Conservation (phyloP, 35 echinoderm and acorn worm species). For the Ophiothrix spiculata region DNA sequence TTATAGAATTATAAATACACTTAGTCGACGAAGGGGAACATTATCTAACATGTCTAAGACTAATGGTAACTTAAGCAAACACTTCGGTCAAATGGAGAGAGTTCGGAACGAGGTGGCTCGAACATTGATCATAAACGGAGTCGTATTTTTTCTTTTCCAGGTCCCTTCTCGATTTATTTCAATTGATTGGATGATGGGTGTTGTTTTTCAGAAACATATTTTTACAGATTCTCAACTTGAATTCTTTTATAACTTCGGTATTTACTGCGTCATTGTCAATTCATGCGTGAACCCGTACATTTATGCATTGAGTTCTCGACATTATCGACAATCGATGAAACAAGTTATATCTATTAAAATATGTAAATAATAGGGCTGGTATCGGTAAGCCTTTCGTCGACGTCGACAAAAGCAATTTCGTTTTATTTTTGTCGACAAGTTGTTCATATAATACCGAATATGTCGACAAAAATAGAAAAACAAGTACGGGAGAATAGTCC, state of each 20-base stretch:
- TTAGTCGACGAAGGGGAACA: neutral
- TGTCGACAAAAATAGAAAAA: too few relatives aligned
- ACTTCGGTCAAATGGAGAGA: neutral
- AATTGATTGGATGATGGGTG: neutral
- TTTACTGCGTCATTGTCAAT: neutral
- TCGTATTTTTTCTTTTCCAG: neutral
- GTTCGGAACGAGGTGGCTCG: neutral
- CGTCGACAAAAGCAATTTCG: too few relatives aligned
- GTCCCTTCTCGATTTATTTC: neutral
- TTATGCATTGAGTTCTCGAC: neutral
- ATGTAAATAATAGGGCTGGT: too few relatives aligned
- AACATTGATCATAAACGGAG: neutral
- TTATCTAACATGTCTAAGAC: too few relatives aligned
- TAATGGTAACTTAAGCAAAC: neutral
- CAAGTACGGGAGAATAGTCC: too few relatives aligned
- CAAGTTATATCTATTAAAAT: too few relatives aligned
- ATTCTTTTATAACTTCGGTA: neutral
- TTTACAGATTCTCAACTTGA: neutral
- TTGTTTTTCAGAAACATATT: neutral
- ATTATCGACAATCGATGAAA: neutral
- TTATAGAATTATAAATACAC: neutral
- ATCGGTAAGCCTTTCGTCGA: too few relatives aligned
- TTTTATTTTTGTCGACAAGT: too few relatives aligned
- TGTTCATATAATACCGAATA: too few relatives aligned
- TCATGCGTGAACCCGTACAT: neutral